Base-by-base conservation (phyloP, 2,113 vertebrate species). In the Eptesicus fuscus region DNA sequence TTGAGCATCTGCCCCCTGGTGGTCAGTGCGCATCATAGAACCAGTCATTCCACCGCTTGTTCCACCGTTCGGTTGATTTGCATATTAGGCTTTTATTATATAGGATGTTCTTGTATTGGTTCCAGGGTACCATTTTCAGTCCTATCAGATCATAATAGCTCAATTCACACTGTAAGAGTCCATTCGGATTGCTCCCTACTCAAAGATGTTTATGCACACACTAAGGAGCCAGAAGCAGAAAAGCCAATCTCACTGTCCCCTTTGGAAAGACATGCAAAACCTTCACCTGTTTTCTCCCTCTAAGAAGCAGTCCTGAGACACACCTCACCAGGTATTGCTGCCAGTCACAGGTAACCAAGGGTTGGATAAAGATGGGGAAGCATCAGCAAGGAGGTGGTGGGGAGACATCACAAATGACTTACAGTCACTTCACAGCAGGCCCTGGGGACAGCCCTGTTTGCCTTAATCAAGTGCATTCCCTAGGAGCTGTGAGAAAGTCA, bases 81-180 rank as follows among this genome's bases (percentile, higher is more conserved):
- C 59, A 61, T 61, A 61, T 61, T 28, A 61, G 59, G 59, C 59
- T 61, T 61, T 61, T 28, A 28, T 61, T 61, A 28, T 28, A 61
- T 61, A 61, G 59, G 59, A 1, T 3, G 9, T 59, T 16, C 37
- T 20, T 17, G 28, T 37, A 22, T 17, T 35, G 22, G 35, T 47
- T 65, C 85, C 80, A 49, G 63, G 47, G 47, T 80, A 79, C 63
- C 40, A 35, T 56, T 95, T 91, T 40, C 67, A 83, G 51, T 69
- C 44, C 63, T 37, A 76, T 70, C 40, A 65, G n/a, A 56, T 70
- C 76, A 9, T 12, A 69, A n/a, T 0, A 83, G 51, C 10, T 53
- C 9, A 3, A 17, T 28, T 56, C 69, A 25, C 0, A 17, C 40
- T 25, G 9, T 1, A 23, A 23, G 37, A 77, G 10, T 59, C 87